Evolutionary conservation across 2,113 vertebrate genomes (phyloP), one percentile per base, ranked within the genome.

Genomic region (Vulpes vulpes): DNA sequence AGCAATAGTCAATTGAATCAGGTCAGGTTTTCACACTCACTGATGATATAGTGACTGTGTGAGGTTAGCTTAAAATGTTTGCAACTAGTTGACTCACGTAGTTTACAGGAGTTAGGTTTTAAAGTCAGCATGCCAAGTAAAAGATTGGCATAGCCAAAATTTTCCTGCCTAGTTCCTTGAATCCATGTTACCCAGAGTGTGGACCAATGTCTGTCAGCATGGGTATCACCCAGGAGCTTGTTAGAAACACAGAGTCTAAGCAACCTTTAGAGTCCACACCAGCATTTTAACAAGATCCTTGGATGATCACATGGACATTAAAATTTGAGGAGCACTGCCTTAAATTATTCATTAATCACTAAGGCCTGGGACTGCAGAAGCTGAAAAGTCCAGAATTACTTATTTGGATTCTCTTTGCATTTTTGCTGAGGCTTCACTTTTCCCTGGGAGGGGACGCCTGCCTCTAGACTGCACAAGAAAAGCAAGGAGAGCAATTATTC

Each of bases 291-390:
- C 9, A 43, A 81, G 93, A 90, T 71, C 19, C 38, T 59, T 59
- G 87, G 57, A 67, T 79, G 55, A 38, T 27, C 4, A 10, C 8
- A 3, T 62, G 73, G 38, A 67, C 15, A 22, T 82, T 93, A 89
- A 64, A 27, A n/a, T 82, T 57, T 93, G 86, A 96, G 86, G 94
- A 71, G 30, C n/a, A n/a, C 27, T 67, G 51, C 14, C 78, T 83
- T 86, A n/a, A 87, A 19, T 95, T 62, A 83, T 69, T 89, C 62
- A 85, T 76, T 32, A 19, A 83, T 74, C 17, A 0, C 0, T 3
- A 38, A 89, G 57, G 27, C 81, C 73, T 30, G 6, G 60, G 30
- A 59, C 6, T n/a, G 43, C 55, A 53, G 35, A 12, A 62, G 55
- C n/a, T 0, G n/a, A 10, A 65, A 38, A 69, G 30, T 67, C 23